These are phyloP conservation scores for Cerceris ruficornis DNA, from an alignment of 2,888 invertebrate species.

Conservation along the genomic window DNA sequence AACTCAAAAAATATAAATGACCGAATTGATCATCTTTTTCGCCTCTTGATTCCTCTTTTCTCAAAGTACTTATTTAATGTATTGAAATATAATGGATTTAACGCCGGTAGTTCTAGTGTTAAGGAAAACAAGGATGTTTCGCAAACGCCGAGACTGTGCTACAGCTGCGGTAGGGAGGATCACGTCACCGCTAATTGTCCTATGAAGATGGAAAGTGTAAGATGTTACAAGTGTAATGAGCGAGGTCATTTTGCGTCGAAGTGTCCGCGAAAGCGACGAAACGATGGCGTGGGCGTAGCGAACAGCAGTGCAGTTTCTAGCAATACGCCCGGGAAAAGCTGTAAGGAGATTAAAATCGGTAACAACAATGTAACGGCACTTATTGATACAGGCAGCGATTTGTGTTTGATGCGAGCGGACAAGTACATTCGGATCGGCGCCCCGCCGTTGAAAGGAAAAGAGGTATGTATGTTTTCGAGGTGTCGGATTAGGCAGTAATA, in stretches of 20 bases:
- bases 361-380: neutral
- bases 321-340: neutral
- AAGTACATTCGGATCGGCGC: constrained; percentile 7
- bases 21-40: too few relatives aligned
- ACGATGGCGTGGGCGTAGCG: neutral
- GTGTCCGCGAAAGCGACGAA: constrained; percentile 1
- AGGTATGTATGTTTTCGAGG: constrained; percentile 9
- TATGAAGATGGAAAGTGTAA: neutral
- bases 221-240: constrained; percentile 7
- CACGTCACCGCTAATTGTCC: constrained; percentile 13
- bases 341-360: neutral
- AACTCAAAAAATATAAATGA: too few relatives aligned
- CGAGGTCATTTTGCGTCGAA: constrained; percentile 5
- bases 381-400: constrained; percentile 1
- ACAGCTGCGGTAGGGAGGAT: neutral
- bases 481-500: constrained; percentile 9
- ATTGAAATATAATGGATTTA: too few relatives aligned
- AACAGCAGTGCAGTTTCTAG: neutral
- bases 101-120: too few relatives aligned
- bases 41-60: too few relatives aligned
- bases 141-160: too few relatives aligned
- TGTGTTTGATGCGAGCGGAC: constrained; percentile 12
- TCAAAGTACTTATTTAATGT: too few relatives aligned
- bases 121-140: too few relatives aligned
- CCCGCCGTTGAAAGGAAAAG: constrained; percentile 3